phyloP scores from a whole-genome alignment of 2,797 vertebrate species.

The Hemibagrus guttatus region DNA sequence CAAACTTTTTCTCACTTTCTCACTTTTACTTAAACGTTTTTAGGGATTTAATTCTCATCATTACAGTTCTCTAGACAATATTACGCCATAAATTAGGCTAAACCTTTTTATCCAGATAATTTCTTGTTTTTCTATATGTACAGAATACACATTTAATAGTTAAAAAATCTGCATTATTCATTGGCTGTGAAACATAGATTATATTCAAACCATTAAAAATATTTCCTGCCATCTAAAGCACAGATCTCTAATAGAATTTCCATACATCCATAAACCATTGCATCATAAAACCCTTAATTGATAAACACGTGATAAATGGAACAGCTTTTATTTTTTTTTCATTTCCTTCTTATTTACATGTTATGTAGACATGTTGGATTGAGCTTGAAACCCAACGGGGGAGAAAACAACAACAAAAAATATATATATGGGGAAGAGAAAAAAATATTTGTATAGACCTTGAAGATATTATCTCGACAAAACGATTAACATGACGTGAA shows the following conservation, averaged over 20 bases:
- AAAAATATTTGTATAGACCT: slow-evolving; percentile 34
- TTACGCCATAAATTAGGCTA: not conserved
- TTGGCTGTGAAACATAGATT: slow-evolving; percentile 78
- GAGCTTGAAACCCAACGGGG: slow-evolving; percentile 19
- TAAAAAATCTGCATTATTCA: slow-evolving; percentile 42
- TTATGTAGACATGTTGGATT: slow-evolving; percentile 54
- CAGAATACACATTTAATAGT: not conserved
- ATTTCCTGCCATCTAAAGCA: slow-evolving; percentile 73
- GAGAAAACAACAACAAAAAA: slow-evolving; percentile 18
- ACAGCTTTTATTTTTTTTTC: slow-evolving; percentile 14
- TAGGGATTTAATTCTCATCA: not conserved
- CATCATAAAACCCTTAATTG: slow-evolving; percentile 64
- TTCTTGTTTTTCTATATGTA: not conserved
- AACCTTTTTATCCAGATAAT: too few species aligned
- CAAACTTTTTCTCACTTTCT: not conserved
- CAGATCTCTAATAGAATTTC: slow-evolving; percentile 56
- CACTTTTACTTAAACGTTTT: not conserved
- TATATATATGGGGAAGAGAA: slow-evolving; percentile 24
- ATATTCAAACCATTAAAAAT: slow-evolving; percentile 90
- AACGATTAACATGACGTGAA: slow-evolving; percentile 93
- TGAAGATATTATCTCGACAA: slow-evolving; percentile 28
- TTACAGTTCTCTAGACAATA: not conserved
- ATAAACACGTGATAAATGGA: slow-evolving; percentile 21
- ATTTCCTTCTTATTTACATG: slow-evolving; percentile 76
- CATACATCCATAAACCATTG: slow-evolving; percentile 77